Conservation (phyloP, 2,113 vertebrate genomes). For the Neopipo cinnamomea region DNA sequence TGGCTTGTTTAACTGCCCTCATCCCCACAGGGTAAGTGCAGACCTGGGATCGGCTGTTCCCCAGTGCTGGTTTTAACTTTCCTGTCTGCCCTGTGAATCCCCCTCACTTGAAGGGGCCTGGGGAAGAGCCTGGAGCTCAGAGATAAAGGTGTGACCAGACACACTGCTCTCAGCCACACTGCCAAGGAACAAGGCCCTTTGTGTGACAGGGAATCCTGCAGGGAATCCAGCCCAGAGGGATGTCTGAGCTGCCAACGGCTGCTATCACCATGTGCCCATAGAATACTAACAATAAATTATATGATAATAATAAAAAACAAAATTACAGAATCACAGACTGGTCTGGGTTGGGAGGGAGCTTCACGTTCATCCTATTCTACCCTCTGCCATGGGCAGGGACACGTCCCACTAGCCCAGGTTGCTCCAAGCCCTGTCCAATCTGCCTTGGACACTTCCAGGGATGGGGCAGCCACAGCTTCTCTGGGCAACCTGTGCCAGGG, state of each 20-base stretch:
- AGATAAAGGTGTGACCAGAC: neutral
- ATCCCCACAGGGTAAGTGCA: neutral
- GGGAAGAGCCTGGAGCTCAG: neutral
- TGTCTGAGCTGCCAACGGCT: neutral
- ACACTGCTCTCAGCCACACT: neutral
- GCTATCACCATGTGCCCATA: neutral
- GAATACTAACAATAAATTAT: neutral
- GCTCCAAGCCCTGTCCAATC: neutral
- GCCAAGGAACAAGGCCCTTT: neutral
- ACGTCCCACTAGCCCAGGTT: neutral
- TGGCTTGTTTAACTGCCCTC: neutral
- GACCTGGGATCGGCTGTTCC: accelerated
- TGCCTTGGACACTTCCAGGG: neutral
- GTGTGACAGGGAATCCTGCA: neutral
- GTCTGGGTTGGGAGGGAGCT: accelerated
- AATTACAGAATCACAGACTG: neutral
- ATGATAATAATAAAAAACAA: neutral
- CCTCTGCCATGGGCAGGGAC: neutral
- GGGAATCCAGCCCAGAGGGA: neutral
- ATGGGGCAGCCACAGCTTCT: neutral
- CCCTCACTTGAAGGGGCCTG: neutral
- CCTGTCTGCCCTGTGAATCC: neutral
- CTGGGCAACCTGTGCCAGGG: neutral
- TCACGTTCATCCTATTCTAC: accelerated
- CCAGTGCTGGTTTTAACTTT: accelerated